Conservation (phyloP, 1,140 invertebrate genomes). For the Drosophila nigromelanica region DNA sequence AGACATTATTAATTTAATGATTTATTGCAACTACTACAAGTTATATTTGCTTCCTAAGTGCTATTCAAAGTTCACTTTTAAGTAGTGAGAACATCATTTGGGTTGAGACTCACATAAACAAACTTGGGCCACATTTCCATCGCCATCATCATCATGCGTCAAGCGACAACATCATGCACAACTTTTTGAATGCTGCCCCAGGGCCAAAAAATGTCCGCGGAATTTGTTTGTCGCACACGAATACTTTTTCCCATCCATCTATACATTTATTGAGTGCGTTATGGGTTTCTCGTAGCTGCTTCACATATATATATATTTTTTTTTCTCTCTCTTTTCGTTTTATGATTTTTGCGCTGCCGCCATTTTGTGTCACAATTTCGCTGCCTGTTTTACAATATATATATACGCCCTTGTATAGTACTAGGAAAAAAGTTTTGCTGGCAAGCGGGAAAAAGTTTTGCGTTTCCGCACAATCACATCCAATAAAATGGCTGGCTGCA, state of each 20-base stretch:
- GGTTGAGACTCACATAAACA: not conserved
- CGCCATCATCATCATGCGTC: no score
- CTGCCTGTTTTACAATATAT: conserved; percentile 62
- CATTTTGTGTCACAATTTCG: conserved; percentile 77
- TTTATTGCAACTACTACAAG: no score
- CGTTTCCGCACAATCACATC: conserved; percentile 81
- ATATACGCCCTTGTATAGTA: conserved; percentile 4
- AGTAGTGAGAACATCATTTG: not conserved
- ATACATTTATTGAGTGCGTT: conserved; percentile 76
- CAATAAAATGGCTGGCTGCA: conserved; percentile 77
- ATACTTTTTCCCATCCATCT: conserved; percentile 39
- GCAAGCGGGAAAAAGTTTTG: conserved; percentile 62
- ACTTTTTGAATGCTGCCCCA: conserved; percentile 37
- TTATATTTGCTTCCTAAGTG: not conserved
- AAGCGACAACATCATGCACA: conserved; percentile 13
- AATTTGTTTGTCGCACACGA: conserved; percentile 60
- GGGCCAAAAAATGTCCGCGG: conserved; percentile 38
- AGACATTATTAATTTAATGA: no score
- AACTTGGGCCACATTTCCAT: not conserved
- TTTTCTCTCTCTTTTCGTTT: conserved; percentile 36
- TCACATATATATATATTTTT: conserved; percentile 23
- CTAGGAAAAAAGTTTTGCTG: conserved; percentile 55
- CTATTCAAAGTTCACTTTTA: conserved; percentile 1
- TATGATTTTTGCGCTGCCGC: conserved; percentile 67
- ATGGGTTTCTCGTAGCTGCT: conserved; percentile 50